phyloP scores from a whole-genome alignment of 2,113 vertebrate species.

The Pachycephala philippinensis region DNA sequence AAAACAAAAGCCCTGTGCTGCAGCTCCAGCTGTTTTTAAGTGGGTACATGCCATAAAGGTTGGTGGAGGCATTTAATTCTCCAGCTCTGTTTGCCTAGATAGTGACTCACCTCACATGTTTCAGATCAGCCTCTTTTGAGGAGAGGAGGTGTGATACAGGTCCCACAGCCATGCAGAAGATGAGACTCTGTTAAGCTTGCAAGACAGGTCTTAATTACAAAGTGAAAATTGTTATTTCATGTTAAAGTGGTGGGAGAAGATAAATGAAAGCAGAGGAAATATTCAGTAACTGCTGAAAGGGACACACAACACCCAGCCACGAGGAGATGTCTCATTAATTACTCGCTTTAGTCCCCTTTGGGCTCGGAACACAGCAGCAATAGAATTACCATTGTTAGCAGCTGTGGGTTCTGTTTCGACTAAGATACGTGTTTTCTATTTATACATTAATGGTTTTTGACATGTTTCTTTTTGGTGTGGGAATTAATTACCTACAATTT shows the following conservation, averaged over 20 bases:
- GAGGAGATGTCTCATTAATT: neutral
- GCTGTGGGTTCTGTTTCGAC: neutral
- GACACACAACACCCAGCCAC: neutral
- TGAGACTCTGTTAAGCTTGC: neutral
- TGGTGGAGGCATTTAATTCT: neutral
- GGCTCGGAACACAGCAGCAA: neutral
- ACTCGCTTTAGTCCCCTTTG: neutral
- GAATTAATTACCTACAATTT: slow-evolving; percentile 1
- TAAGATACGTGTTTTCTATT: neutral
- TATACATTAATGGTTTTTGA: neutral
- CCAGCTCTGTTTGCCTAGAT: neutral
- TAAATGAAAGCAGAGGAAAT: slow-evolving; percentile 2
- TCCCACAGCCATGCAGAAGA: neutral
- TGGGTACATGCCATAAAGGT: neutral
- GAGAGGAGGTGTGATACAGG: neutral
- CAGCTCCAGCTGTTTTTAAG: neutral
- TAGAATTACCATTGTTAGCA: neutral
- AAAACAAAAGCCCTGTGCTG: neutral
- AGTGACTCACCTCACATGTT: neutral
- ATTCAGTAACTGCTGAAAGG: neutral
- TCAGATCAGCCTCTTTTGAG: neutral
- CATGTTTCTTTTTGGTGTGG: neutral
- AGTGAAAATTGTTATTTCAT: slow-evolving; percentile 20
- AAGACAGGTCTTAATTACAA: slow-evolving; percentile 44
- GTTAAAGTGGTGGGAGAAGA: slow-evolving; percentile 4